Evolutionary conservation across 2,113 vertebrate genomes (phyloP).

Genomic region (Cromileptes altivelis): DNA sequence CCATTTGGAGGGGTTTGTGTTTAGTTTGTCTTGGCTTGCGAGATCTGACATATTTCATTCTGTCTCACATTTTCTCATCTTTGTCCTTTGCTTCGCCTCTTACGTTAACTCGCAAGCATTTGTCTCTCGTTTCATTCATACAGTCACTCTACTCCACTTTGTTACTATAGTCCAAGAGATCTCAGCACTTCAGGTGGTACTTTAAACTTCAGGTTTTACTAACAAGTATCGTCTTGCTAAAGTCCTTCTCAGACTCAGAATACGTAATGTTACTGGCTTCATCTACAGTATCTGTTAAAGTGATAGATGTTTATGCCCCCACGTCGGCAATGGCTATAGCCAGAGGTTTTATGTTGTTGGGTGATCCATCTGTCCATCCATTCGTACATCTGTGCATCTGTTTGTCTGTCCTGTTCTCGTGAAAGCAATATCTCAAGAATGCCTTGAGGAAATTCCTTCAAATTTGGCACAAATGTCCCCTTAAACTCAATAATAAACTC

Average conservation of each 20-base stretch:
- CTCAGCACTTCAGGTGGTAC: neutral
- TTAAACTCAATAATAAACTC: no score
- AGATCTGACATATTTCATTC: conserved; percentile 32
- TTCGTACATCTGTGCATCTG: no score
- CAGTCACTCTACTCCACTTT: neutral
- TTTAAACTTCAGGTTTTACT: neutral
- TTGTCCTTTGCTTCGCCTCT: conserved; percentile 24
- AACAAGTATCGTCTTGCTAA: neutral
- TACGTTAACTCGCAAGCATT: neutral
- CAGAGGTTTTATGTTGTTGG: no score
- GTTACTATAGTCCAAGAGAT: neutral
- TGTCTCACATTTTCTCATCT: conserved; percentile 33
- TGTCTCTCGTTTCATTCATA: neutral
- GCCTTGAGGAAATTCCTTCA: no score
- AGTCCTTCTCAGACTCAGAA: neutral
- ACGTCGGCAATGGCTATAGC: no score
- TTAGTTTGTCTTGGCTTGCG: conserved; percentile 65
- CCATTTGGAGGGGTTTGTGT: conserved; percentile 37
- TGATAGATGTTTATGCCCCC: neutral
- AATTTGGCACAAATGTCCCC: no score
- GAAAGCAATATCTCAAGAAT: no score
- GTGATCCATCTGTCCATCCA: no score
- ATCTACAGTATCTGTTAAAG: neutral
- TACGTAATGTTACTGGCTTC: neutral
- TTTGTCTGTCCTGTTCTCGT: no score